Evolutionary conservation across 2,797 vertebrate genomes (phyloP).

Genomic region (Enoplosus armatus): DNA sequence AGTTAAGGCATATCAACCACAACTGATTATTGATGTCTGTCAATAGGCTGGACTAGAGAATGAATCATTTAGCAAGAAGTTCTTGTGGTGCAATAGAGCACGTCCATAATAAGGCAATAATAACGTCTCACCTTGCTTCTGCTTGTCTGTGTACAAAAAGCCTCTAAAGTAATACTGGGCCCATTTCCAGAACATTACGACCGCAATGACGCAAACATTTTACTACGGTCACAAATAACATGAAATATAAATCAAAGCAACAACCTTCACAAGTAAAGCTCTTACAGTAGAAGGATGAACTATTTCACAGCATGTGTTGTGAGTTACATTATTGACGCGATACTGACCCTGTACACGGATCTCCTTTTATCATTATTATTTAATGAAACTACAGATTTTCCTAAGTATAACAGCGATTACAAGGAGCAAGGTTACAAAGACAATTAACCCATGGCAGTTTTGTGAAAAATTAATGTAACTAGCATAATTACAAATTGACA

Average conservation of each 20-base stretch:
- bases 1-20: conserved; percentile 25
- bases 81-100: conserved; percentile 64
- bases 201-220: conserved; percentile 63
- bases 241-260: conserved; percentile 62
- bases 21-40: conserved; percentile 70
- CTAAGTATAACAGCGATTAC: conserved; percentile 11
- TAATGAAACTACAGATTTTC: conserved; percentile 4
- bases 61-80: conserved; percentile 61
- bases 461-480: conserved; percentile 30
- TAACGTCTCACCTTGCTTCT: conserved; percentile 71
- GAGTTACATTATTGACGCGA: conserved; percentile 8
- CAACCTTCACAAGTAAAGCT: conserved; percentile 47
- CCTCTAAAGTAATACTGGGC: conserved; percentile 66
- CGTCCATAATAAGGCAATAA: conserved; percentile 69
- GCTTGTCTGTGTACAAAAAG: conserved; percentile 52
- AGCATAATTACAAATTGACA: conserved; percentile 25
- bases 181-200: conserved; percentile 67
- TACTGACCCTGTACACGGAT: neutral
- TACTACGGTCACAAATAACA: conserved; percentile 65
- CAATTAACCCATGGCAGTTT: conserved; percentile 36
- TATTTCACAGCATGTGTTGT: conserved; percentile 10
- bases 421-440: conserved; percentile 43
- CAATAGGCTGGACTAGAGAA: conserved; percentile 36
- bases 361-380: conserved; percentile 17
- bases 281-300: neutral